A percentile compares a stretch with the other conserved stretches of the same genome.
Evolutionary conservation across 2,797 vertebrate species (phyloP).

Genomic region (Pangasius macronema): DNA sequence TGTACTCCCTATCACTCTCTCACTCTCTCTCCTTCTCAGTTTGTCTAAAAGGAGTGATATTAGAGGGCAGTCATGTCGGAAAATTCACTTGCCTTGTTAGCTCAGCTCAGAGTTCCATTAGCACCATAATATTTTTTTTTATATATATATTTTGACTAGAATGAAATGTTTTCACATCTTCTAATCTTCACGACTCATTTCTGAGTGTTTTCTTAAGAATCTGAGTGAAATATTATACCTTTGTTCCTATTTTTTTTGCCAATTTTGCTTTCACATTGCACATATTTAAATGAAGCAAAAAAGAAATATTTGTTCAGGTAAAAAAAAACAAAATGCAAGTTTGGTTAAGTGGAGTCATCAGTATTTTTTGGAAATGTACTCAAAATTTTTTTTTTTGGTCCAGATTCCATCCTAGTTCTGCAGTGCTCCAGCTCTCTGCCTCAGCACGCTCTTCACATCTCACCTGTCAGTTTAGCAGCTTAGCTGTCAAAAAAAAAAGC

Average conservation of each 20-base stretch:
- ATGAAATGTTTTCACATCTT: not conserved
- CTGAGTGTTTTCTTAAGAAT: not conserved
- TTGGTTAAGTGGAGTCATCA: not conserved
- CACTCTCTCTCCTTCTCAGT: no score
- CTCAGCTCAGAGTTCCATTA: not conserved
- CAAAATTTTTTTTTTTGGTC: not conserved
- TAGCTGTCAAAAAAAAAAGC: constrained; percentile 11
- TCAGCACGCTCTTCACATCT: not conserved
- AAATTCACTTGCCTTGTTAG: constrained; percentile 3
- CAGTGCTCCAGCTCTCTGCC: not conserved
- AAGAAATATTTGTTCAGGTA: not conserved
- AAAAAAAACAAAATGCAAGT: not conserved
- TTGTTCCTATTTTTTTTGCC: not conserved
- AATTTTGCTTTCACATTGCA: not conserved
- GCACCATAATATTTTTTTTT: not conserved
- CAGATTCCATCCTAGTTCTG: not conserved
- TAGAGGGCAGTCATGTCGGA: not conserved
- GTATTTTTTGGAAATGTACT: not conserved
- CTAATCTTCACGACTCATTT: not conserved
- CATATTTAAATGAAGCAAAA: not conserved
- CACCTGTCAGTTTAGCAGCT: not conserved
- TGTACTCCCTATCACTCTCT: no score
- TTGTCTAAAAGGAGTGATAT: constrained; percentile 26
- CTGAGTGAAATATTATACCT: no score
- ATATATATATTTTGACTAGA: not conserved